Evolutionary conservation across 2,888 invertebrate genomes (phyloP), one percentile per base, ranked within the genome.

Genomic region (Scaptomyza flava): DNA sequence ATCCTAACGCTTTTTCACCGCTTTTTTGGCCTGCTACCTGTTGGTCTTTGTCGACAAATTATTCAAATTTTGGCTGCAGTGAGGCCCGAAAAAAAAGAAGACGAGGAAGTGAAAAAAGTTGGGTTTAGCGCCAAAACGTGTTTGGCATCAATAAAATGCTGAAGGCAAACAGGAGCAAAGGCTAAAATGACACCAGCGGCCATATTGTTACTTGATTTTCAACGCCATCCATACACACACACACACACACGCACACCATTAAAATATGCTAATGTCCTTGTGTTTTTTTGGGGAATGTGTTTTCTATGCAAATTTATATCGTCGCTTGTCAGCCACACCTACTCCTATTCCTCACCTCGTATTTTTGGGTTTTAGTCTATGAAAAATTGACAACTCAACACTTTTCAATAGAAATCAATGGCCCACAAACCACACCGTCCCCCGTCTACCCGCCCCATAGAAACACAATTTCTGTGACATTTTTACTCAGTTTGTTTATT

Each of bases 331-430:
- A 54, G 31, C 47, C 31, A 41, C 33, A 27, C 27, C 50, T 11
- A 6, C 6, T 6, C 11, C 33, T 14, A 6, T 12, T 7, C 36
- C 45, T 2, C 34, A 1, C 12, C 42, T 45, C 64, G n/a, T n/a
- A n/a, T 48, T 59, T 64, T 82, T 77, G 77, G 65, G 57, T 60
- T 68, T 68, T 63, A 63, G 45, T 45, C 77, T 54, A 62, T 77
- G 72, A 78, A 79, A 84, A 87, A 87, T 84, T 87, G 87, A 87
- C 84, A 87, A 87, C 87, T 84, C 87, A 84, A 87, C 87, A 85
- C 73, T 77, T 87, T 86, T 86, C 87, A 83, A 86, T 86, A 69
- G 71, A 66, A 70, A 68, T 74, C 77, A 65, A 72, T 69, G 77
- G 54, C 20, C 56, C 60, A 54, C 58, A 66, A 65, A 1, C 41